A percentile compares a stretch with the other conserved stretches of the same genome.
Conservation (phyloP, 2,888 invertebrate species). For the Hypomecis punctinalis region DNA sequence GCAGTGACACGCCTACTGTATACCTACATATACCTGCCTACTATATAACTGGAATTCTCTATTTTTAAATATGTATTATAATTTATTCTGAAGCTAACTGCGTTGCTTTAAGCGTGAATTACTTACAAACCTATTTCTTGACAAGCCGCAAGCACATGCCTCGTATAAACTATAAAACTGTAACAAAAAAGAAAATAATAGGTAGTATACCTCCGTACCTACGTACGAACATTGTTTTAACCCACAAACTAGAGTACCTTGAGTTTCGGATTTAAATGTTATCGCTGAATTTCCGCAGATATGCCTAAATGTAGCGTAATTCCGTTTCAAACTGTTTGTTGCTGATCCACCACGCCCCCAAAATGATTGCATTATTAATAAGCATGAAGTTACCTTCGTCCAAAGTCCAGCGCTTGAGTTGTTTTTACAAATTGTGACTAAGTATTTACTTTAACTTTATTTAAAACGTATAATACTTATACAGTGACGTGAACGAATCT, state of each 20-base stretch:
- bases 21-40: neutral
- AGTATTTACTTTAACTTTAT: neutral
- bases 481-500: neutral
- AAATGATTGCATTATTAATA: conserved; percentile 13
- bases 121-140: too few species aligned
- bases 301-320: neutral
- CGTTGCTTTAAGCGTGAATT: neutral
- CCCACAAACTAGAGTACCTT: too few species aligned
- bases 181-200: too few species aligned
- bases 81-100: neutral
- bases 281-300: neutral
- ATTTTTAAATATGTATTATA: too few species aligned
- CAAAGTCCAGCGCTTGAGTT: conserved; percentile 17
- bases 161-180: too few species aligned
- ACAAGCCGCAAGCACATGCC: too few species aligned
- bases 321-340: neutral
- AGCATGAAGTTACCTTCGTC: neutral
- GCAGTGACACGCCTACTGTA: neutral
- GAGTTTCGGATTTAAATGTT: too few species aligned
- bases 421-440: conserved; percentile 4
- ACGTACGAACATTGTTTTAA: too few species aligned
- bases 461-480: neutral
- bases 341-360: conserved; percentile 16
- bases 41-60: conserved; percentile 3
- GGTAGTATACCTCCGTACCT: too few species aligned